Base-by-base conservation (phyloP, 2,113 vertebrate genomes). In the Poeciliopsis retropinna region DNA sequence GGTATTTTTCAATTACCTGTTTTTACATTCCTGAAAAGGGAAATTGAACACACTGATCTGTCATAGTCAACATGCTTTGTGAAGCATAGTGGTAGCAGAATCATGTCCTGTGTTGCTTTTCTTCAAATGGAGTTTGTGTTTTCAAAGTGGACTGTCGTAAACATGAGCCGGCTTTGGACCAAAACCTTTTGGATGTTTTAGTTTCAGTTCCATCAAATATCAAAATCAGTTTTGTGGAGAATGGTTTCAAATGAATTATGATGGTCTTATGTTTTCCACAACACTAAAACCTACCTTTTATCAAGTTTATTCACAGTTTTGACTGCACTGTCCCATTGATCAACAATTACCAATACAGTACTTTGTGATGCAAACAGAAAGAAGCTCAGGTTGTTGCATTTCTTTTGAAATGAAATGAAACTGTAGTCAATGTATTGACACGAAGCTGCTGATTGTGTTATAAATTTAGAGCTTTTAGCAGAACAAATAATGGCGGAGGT, bases 401-500 rank as follows among this genome's bases (percentile, higher is more conserved):
- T 62, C 29, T 57, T 51, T 69, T 72, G 9, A 60, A 32, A 34
- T 32, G 9, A 60, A 30, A 34, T 28, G n/a, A n/a, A 39, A 11
- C 29, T 70, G 28, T 2, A 47, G 32, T 60, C 14, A 70, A 74
- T 3, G 19, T 51, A 30, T 14, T 22, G n/a, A 82, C 14, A 64
- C 15, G 22, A 37, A 64, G 31, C 41, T 60, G 75, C 31, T 31
- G 39, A 17, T 5, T 51, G n/a, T 54, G 12, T 27, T 11, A 63
- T 30, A 57, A 30, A 51, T 61, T 28, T 31, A 65, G 15, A 1
- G 62, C 30, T 66, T 65, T 37, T 15, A 54, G 61, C 67, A 79
- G 34, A 76, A 75, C 54, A 64, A 69, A n/a, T 25, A 13, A 62
- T 63, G 15, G 12, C 44, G 13, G 70, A 25, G 9, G 60, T 80